phyloP scores from a whole-genome alignment of 2,888 invertebrate species.

The Nomada lathburiana region DNA sequence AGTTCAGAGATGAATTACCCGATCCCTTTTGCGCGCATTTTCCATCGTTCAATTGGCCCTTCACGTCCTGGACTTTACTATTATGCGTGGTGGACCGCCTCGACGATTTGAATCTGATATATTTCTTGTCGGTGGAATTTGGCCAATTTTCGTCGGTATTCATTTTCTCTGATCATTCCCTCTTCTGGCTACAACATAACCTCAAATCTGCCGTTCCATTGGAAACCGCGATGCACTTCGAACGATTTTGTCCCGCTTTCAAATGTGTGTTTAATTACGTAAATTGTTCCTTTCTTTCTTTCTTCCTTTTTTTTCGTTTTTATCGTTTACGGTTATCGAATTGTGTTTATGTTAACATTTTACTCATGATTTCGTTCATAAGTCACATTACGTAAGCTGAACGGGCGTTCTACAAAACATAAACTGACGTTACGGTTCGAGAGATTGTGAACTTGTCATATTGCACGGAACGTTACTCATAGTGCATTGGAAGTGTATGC shows the following conservation, averaged over 20 bases:
- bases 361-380: not conserved
- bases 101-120: slow-evolving; percentile 10
- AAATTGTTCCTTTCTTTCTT: not conserved
- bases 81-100: not conserved
- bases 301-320: too few species aligned
- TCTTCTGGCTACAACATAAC: slow-evolving; percentile 27
- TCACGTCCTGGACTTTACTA: slow-evolving; percentile 40
- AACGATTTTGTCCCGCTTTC: not conserved
- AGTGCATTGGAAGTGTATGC: too few species aligned
- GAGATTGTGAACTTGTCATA: too few species aligned
- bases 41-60: slow-evolving; percentile 7
- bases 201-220: slow-evolving; percentile 19
- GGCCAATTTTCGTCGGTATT: slow-evolving; percentile 36
- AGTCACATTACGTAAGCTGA: slow-evolving; percentile 28
- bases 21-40: slow-evolving; percentile 2
- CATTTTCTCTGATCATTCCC: slow-evolving; percentile 26
- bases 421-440: too few species aligned
- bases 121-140: slow-evolving; percentile 27
- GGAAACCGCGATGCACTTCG: not conserved
- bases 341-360: not conserved
- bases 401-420: not conserved
- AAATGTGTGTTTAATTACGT: not conserved
- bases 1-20: slow-evolving; percentile 15
- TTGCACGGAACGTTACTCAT: too few species aligned
- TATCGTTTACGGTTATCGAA: not conserved